Evolutionary conservation across 35 echinoderm and acorn worm species (phyloP).

Genomic region (Apostichopus californicus): DNA sequence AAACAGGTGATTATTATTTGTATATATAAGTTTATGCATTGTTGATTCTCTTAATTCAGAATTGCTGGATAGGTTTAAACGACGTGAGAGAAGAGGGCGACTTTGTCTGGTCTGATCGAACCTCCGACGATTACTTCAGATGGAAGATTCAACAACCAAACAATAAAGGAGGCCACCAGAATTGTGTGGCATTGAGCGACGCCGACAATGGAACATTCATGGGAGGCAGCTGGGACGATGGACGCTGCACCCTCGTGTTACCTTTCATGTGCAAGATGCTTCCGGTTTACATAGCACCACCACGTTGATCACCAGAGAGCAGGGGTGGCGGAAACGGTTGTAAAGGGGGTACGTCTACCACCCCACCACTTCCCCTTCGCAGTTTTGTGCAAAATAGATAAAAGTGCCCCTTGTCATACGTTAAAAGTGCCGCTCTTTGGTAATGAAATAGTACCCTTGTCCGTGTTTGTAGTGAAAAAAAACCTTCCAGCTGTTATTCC

Average conservation of each 20-base stretch:
- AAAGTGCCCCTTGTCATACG: too few relatives aligned
- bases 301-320: too few relatives aligned
- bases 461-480: too few relatives aligned
- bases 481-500: too few relatives aligned
- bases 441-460: too few relatives aligned
- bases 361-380: too few relatives aligned
- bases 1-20: too few relatives aligned
- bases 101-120: background rate
- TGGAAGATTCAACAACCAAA: constrained; percentile 10
- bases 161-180: background rate
- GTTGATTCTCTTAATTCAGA: background rate
- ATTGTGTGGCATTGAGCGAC: constrained; percentile 9
- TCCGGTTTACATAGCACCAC: background rate
- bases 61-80: constrained; percentile 6
- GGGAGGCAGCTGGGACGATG: constrained; percentile 17
- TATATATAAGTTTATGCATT: too few relatives aligned
- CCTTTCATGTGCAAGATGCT: constrained; percentile 23
- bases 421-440: too few relatives aligned
- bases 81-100: background rate
- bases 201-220: background rate
- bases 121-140: background rate
- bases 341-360: too few relatives aligned
- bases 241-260: background rate
- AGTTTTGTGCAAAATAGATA: too few relatives aligned
- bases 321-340: too few relatives aligned